Evolutionary conservation across 1,140 invertebrate genomes (phyloP), one percentile per base, ranked within the genome.

Genomic region (Formica selysi): DNA sequence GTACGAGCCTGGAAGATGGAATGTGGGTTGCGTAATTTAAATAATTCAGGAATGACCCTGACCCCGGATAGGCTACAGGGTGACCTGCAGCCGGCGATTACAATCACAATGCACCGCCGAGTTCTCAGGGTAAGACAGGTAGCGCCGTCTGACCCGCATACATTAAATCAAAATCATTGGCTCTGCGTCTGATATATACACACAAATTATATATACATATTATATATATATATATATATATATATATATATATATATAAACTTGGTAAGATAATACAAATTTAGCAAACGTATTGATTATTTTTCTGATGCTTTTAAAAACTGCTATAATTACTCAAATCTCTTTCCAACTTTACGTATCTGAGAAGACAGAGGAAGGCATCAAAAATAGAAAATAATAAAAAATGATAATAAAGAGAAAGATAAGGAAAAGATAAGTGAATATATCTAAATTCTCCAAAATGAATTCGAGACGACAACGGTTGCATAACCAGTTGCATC

Each of bases 71-170:
- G 87, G 79, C 87, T 86, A 87, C 86, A 79, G 84, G 87, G 85
- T 90, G 91, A 93, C 90, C 91, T 80, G 90, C 70, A 85, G 79
- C 71, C 90, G 89, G 83, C 84, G 91, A 92, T 93, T 92, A 89
- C 84, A 93, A 92, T 93, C 91, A 93, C 92, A 93, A 92, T 92
- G 91, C 87, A 78, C 26, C 62, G 85, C 19, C 79, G 87, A 87
- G 87, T 91, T 93, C 90, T 92, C 88, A 90, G 91, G 92, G 91
- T 92, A 92, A 93, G 91, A 93, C 92, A 93, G 92, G 91, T 93
- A 93, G 92, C 91, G 62, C 84, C 90, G 57, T 62, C 78, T 85
- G 71, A 65, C 74, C 89, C 74, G 90, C 90, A 91, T 91, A 89
- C 41, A 91, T 91, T 91, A 91, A 80, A 88, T 88, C 65, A 61